A percentile compares a stretch with the other conserved stretches of the same genome.
Conservation (phyloP, 2,797 vertebrate species). For the Chaetophractus vellerosus region DNA sequence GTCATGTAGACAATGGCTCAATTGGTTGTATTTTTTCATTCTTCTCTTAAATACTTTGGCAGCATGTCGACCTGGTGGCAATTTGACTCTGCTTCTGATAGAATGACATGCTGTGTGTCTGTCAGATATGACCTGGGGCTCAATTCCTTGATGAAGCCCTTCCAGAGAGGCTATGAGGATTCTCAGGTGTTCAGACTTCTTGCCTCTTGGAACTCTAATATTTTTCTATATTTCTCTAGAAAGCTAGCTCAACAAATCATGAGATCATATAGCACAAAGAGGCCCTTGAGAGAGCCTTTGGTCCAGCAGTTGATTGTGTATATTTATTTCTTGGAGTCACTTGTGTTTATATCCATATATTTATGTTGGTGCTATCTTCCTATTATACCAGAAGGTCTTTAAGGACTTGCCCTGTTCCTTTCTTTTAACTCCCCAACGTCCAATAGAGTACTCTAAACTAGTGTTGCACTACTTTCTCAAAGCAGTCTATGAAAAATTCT, state of each 20-base stretch:
- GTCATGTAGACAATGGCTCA: conserved; percentile 62
- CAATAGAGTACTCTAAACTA: conserved; percentile 62
- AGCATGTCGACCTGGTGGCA: neutral
- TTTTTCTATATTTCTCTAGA: conserved; percentile 69
- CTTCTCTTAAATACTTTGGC: conserved; percentile 65
- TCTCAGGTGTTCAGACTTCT: conserved; percentile 43
- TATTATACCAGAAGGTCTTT: conserved; percentile 65
- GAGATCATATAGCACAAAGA: conserved; percentile 64
- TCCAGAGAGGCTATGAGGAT: conserved; percentile 16
- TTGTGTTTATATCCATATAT: conserved; percentile 77
- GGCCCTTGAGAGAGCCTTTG: conserved; percentile 60
- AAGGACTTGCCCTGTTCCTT: conserved; percentile 52
- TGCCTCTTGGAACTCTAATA: conserved; percentile 37
- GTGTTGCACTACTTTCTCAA: conserved; percentile 44
- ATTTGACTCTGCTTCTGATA: conserved; percentile 42
- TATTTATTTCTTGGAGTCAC: conserved; percentile 79
- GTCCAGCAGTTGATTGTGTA: conserved; percentile 66
- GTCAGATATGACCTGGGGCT: conserved; percentile 1
- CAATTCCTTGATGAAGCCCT: conserved; percentile 18
- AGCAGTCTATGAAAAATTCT: conserved; percentile 70
- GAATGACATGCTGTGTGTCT: conserved; percentile 21
- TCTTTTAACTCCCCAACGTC: conserved; percentile 70
- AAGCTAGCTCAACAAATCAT: conserved; percentile 76
- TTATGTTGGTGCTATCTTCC: conserved; percentile 74
- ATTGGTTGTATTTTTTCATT: conserved; percentile 75